Base-by-base conservation (phyloP, 2,113 vertebrate species). In the Lates calcarifer region DNA sequence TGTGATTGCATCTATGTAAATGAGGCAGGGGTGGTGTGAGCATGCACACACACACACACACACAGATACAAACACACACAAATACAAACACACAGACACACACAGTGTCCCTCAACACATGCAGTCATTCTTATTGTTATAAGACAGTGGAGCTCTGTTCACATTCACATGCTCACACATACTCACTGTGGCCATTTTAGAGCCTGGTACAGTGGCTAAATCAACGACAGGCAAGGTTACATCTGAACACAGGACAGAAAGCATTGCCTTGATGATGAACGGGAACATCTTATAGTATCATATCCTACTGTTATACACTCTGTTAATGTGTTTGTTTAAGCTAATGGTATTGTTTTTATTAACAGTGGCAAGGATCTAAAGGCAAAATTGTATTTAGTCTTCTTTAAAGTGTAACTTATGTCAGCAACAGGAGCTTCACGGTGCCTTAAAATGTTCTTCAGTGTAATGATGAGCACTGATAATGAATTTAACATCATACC, bases 1-100 rank as follows among this genome's bases (percentile, higher is more conserved):
- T 91, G 89, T 86, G 93, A 91, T 91, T 91, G 88, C 84, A 89
- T 94, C 90, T 91, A 91, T 94, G 93, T 81, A 93, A 92, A 93
- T 94, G 74, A 91, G 83, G 73, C 74, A 81, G 81, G 79, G 80
- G 87, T 86, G 81, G 88, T 71, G 82, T 79, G 73, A 79, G 82
- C 49, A 71, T 31, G 5, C 61, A 51, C 64, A 28, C 57, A 73
- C 31, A 57, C 33, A 56, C 47, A 62, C 29, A 53, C 66, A 53
- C 65, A 62, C 64, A 57, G 62, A 74, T 39, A 39, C 9, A 74
- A 29, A 74, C 75, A 65, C 45, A 67, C 73, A 75, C 57, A 67
- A 62, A 74, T 63, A 74, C 71, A 53, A 65, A 71, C 56, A 60
- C 29, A 75, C 35, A 58, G 53, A 63, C 74, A 78, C 63, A 84